Conservation (phyloP, 2,888 invertebrate species). For the Dasypogon diadema region DNA sequence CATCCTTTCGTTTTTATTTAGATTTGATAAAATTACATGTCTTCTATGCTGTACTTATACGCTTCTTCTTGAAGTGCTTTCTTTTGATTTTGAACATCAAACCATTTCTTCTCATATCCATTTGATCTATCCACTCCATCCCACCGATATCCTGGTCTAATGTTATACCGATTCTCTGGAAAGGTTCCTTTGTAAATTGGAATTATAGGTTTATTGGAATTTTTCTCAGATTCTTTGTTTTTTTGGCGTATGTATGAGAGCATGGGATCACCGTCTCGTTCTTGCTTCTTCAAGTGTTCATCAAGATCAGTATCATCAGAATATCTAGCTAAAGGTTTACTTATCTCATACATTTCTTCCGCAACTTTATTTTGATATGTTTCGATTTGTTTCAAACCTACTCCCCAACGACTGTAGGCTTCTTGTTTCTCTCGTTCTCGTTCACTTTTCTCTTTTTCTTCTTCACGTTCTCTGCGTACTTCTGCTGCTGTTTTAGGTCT, state of each 20-base stretch:
- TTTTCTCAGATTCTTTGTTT: conserved; percentile 70
- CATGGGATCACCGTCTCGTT: conserved; percentile 95
- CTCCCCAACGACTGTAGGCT: conserved; percentile 87
- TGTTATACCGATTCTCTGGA: conserved; percentile 92
- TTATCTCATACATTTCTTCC: conserved; percentile 85
- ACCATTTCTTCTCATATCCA: conserved; percentile 93
- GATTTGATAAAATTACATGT: conserved; percentile 82
- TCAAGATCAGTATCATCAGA: conserved; percentile 92
- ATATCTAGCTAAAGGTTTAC: conserved; percentile 92
- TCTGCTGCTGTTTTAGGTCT: conserved; percentile 72
- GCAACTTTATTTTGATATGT: conserved; percentile 76
- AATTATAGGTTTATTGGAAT: conserved; percentile 69
- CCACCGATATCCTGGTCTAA: conserved; percentile 96
- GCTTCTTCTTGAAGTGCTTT: conserved; percentile 86
- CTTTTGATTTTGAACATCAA: conserved; percentile 80
- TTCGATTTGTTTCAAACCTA: conserved; percentile 87
- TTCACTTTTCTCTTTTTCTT: conserved; percentile 76
- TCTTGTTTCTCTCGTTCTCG: conserved; percentile 76
- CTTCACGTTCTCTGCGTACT: conserved; percentile 63
- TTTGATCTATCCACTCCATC: conserved; percentile 98
- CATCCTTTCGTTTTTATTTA: no score
- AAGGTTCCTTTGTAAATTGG: conserved; percentile 86
- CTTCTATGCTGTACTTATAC: conserved; percentile 94
- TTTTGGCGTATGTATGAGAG: conserved; percentile 84
- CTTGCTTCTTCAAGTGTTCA: conserved; percentile 76